These are phyloP conservation scores for Clarias platycephalus DNA, from an alignment of 2,797 vertebrate genomes.

Conservation along the genomic window DNA sequence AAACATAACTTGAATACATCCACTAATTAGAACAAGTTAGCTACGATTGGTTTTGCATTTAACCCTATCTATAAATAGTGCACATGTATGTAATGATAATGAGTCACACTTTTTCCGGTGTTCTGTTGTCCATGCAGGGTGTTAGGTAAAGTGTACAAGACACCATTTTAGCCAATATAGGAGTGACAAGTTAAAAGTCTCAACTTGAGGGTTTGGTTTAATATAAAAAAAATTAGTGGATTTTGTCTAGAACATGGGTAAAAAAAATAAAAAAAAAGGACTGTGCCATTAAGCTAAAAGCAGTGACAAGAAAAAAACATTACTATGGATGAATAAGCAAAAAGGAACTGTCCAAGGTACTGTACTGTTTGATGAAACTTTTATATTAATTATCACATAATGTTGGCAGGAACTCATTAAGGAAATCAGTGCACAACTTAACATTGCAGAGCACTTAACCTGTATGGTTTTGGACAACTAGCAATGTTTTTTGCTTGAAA, in stretches of 20 bases:
- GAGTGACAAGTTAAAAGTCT: neutral
- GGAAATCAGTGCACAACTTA: neutral
- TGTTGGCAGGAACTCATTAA: neutral
- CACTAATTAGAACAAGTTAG: neutral
- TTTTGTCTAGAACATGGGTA: too few relatives aligned
- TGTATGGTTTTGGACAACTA: neutral
- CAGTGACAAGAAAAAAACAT: conserved; percentile 5
- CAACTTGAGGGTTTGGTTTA: neutral
- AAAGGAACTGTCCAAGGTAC: neutral
- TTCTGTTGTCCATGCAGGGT: too few relatives aligned
- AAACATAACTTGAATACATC: conserved; percentile 18
- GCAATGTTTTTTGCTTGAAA: neutral
- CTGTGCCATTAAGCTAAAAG: neutral
- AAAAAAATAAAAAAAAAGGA: neutral
- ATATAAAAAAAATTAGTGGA: neutral
- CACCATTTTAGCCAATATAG: neutral
- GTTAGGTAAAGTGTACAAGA: neutral
- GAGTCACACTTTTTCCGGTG: neutral
- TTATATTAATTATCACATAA: neutral
- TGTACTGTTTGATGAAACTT: neutral
- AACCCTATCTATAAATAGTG: neutral
- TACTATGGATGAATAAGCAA: neutral
- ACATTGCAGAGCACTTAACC: neutral
- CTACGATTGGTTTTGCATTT: neutral
- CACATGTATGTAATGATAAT: neutral